Evolutionary conservation across 1,140 invertebrate genomes (phyloP).

Genomic region (Anagrus nilaparvatae): DNA sequence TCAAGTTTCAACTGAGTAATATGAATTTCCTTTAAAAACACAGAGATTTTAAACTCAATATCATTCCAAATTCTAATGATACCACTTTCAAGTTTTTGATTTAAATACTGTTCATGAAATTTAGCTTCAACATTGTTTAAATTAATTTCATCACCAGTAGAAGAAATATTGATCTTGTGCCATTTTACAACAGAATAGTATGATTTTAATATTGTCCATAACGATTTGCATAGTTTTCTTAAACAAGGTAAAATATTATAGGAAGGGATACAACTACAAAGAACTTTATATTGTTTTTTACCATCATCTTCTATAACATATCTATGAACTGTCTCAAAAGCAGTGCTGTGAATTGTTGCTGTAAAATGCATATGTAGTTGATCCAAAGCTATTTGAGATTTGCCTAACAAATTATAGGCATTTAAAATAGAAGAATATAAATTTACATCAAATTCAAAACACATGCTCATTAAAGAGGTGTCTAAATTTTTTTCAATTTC

Average conservation of each 20-base stretch:
- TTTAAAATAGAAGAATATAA: constrained; percentile 70
- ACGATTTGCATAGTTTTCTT: constrained; percentile 66
- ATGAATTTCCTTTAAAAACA: constrained; percentile 64
- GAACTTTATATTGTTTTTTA: constrained; percentile 66
- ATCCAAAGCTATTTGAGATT: constrained; percentile 85
- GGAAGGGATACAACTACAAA: constrained; percentile 65
- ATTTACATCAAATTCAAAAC: constrained; percentile 59
- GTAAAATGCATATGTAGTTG: constrained; percentile 92
- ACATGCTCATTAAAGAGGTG: constrained; percentile 68
- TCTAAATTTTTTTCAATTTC: constrained; percentile 89
- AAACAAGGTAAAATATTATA: constrained; percentile 75
- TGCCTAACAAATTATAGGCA: constrained; percentile 77
- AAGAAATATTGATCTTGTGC: constrained; percentile 52
- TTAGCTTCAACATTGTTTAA: constrained; percentile 49
- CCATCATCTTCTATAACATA: constrained; percentile 55
- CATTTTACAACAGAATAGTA: constrained; percentile 74
- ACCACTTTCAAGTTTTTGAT: constrained; percentile 82
- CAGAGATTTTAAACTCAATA: constrained; percentile 81
- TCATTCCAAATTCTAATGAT: constrained; percentile 85
- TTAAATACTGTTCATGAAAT: constrained; percentile 57
- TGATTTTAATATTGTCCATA: constrained; percentile 73
- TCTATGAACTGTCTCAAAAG: constrained; percentile 64
- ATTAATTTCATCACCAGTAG: constrained; percentile 16
- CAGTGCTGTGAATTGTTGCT: constrained; percentile 83
- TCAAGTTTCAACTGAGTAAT: constrained; percentile 84